These are phyloP conservation scores for Cephus rjabovi DNA, from an alignment of 2,888 invertebrate species.

Conservation along the genomic window DNA sequence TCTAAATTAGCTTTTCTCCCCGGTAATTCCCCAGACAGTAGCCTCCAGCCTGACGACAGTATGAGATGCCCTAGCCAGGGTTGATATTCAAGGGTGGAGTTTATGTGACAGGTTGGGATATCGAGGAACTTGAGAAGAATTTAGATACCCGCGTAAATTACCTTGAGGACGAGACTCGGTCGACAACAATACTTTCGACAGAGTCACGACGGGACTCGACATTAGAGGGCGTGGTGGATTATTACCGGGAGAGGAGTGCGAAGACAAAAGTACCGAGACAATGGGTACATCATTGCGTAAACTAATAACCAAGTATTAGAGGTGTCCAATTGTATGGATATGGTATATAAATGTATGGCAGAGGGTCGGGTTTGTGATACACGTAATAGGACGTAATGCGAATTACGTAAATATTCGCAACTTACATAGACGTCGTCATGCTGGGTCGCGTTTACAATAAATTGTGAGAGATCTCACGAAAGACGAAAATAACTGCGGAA, in stretches of 20 bases:
- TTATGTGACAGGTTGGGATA: background rate
- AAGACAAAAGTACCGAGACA: conserved; percentile 3
- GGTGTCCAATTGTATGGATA: background rate
- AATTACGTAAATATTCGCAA: background rate
- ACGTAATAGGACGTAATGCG: background rate
- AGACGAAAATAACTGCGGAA: background rate
- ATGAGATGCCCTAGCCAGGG: background rate
- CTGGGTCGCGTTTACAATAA: background rate
- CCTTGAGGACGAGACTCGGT: background rate
- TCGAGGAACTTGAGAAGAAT: conserved; percentile 2
- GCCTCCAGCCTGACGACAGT: background rate
- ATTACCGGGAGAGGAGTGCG: background rate
- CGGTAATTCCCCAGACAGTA: background rate
- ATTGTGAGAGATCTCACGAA: background rate
- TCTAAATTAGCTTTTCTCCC: background rate
- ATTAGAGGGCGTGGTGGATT: background rate
- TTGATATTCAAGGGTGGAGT: background rate
- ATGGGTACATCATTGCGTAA: conserved; percentile 4
- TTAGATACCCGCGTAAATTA: background rate
- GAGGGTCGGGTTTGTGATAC: background rate
- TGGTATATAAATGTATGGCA: background rate
- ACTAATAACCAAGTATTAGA: background rate
- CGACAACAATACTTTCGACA: background rate
- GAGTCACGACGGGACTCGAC: background rate
- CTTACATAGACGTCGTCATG: background rate